Evolutionary conservation across 2,113 vertebrate species (phyloP), one percentile per base, ranked within the genome.

Genomic region (Dendrocopos noguchii): DNA sequence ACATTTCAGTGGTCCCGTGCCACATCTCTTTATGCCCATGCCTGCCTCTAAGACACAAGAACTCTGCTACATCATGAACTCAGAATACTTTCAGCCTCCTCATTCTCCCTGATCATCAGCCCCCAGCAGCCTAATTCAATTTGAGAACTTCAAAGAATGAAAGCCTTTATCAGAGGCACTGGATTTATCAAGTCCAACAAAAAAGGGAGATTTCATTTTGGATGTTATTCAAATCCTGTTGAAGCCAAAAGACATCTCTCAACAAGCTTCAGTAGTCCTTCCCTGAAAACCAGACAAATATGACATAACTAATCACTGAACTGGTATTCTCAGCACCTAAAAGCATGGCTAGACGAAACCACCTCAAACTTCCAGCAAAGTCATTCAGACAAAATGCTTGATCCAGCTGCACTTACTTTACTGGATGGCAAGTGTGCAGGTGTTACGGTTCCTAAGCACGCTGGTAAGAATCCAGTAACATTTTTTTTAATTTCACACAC

Each of bases 191-290:
- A 65, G 56, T 70, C 39, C 7, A 50, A 47, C 56, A 83, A 77
- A 67, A 91, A 90, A 83, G 9, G 36, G 10, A 89, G 63, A 68
- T 57, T 91, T 84, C 52, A 47, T 85, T 93, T 42, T 87, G 88
- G 82, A 90, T 33, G n/a, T 0, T 0, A 80, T 80, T 93, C 84
- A 94, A 85, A 83, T 7, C 14, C 18, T 39, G 31, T 7, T 81
- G 83, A 93, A 88, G 59, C 66, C 61, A 86, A 80, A 94, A 84
- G 44, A 90, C 91, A 89, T 66, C 31, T 84, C 64, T 67, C 33
- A 70, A 87, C 27, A 83, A 71, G 65, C 56, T 87, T 83, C 68
- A 80, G 4, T 19, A 80, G 10, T 33, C 33, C 27, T 66, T 59
- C n/a, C 82, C 27, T 59, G 44, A 50, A 56, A 87, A 89, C 1